Conservation (phyloP, 2,797 vertebrate species). For the Alosa sapidissima region DNA sequence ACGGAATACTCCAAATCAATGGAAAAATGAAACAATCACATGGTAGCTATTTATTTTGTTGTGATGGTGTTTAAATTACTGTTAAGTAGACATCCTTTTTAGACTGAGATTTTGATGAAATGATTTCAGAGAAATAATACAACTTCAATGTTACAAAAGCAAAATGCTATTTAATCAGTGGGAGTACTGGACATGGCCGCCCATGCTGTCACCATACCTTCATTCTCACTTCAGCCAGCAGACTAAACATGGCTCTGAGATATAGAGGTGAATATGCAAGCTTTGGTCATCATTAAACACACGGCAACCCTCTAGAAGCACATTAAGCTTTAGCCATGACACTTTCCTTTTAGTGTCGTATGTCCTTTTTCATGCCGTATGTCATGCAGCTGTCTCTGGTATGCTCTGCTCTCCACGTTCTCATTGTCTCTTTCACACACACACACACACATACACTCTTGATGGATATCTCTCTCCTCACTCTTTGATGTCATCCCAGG, state of each 20-base stretch:
- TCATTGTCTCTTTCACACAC: background rate
- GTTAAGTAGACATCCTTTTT: background rate
- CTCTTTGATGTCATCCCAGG: constrained; percentile 31
- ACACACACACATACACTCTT: background rate
- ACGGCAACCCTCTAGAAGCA: background rate
- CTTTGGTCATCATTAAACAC: background rate
- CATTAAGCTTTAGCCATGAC: background rate
- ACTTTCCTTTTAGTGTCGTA: background rate
- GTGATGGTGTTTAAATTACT: background rate
- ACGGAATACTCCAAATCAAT: background rate
- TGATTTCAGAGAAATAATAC: background rate
- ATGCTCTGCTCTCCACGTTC: constrained; percentile 14
- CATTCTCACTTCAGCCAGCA: background rate
- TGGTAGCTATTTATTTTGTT: background rate
- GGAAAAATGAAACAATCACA: background rate
- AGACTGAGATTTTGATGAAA: background rate
- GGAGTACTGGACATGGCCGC: background rate
- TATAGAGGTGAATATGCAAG: background rate
- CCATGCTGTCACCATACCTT: background rate
- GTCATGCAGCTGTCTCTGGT: constrained; percentile 34
- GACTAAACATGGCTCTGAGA: background rate
- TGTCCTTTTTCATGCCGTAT: background rate
- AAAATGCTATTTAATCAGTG: background rate
- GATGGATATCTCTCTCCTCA: constrained; percentile 36
- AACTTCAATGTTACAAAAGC: background rate